Percentiles rank a stretch among this genome's conserved stretches.
phyloP scores from a whole-genome alignment of 2,888 invertebrate species.

The Tenthredo mesomela region DNA sequence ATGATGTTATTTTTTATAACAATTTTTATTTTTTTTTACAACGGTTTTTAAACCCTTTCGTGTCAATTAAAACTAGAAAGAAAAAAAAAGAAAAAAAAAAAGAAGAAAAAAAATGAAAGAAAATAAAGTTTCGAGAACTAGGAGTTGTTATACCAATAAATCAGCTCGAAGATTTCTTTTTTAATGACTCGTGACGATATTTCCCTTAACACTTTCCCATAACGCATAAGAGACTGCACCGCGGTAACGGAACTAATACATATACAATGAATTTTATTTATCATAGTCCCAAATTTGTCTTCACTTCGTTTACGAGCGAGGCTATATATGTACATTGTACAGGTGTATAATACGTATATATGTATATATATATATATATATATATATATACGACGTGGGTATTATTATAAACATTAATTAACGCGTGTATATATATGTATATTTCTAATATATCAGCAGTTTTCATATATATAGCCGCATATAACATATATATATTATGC shows the following conservation, averaged over 20 bases:
- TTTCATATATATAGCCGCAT: neutral
- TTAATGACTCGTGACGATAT: slow-evolving; percentile 5
- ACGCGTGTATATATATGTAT: neutral
- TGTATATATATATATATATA: neutral
- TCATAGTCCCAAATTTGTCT: slow-evolving; percentile 12
- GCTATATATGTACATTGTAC: too few species aligned
- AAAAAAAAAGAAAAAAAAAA: too few species aligned
- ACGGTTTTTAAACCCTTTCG: neutral
- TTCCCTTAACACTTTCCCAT: neutral
- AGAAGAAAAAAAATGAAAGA: neutral
- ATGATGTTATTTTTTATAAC: too few species aligned
- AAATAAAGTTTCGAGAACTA: neutral
- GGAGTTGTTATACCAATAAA: neutral
- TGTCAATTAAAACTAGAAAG: neutral
- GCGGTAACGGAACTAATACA: neutral
- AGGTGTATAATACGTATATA: neutral
- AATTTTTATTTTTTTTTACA: too few species aligned
- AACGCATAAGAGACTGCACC: neutral
- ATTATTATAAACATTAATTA: slow-evolving; percentile 9
- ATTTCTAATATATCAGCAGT: neutral
- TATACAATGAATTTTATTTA: slow-evolving; percentile 24
- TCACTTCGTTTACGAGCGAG: neutral
- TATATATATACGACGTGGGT: neutral
- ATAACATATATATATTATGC: neutral
- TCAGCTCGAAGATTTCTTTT: neutral